These are phyloP conservation scores for Planiliza haematocheilus DNA, from an alignment of 2,113 vertebrate genomes.

Conservation along the genomic window DNA sequence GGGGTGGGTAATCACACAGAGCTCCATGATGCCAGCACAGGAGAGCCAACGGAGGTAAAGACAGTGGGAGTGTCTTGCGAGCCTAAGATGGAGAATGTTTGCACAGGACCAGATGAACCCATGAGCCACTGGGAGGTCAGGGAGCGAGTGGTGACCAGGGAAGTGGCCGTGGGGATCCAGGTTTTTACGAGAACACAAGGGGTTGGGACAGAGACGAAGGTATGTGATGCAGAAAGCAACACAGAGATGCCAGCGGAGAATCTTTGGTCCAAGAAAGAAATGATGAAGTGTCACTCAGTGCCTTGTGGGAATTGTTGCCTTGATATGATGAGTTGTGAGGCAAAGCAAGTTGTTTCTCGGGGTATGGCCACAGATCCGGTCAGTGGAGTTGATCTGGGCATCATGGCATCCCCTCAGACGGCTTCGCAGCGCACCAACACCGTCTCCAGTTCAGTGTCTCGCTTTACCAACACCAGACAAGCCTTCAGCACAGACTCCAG, in stretches of 20 bases:
- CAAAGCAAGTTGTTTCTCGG: conserved; percentile 79
- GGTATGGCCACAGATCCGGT: conserved; percentile 83
- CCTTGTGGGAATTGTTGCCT: conserved; percentile 88
- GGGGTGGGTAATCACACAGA: conserved; percentile 85
- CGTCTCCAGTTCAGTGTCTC: conserved; percentile 78
- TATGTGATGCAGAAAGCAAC: conserved; percentile 85
- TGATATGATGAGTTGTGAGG: conserved; percentile 74
- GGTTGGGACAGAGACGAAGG: conserved; percentile 75
- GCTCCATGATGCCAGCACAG: conserved; percentile 81
- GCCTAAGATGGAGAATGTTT: conserved; percentile 60
- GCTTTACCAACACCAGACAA: conserved; percentile 84
- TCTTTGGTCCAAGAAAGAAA: conserved; percentile 24
- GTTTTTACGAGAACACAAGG: conserved; percentile 77
- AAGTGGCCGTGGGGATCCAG: conserved; percentile 79
- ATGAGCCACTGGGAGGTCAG: conserved; percentile 89
- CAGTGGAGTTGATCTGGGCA: conserved; percentile 75
- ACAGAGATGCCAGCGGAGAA: conserved; percentile 75
- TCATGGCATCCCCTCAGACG: conserved; percentile 85
- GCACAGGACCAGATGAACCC: conserved; percentile 84
- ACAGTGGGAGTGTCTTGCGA: conserved; percentile 83
- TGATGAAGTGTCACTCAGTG: conserved; percentile 77
- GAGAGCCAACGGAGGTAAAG: conserved; percentile 74
- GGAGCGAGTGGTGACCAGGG: conserved; percentile 81
- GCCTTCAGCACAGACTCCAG: conserved; percentile 80
- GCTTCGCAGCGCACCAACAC: conserved; percentile 87